These are phyloP conservation scores for Cheilosia variabilis DNA, from an alignment of 2,888 invertebrate species.

Conservation along the genomic window DNA sequence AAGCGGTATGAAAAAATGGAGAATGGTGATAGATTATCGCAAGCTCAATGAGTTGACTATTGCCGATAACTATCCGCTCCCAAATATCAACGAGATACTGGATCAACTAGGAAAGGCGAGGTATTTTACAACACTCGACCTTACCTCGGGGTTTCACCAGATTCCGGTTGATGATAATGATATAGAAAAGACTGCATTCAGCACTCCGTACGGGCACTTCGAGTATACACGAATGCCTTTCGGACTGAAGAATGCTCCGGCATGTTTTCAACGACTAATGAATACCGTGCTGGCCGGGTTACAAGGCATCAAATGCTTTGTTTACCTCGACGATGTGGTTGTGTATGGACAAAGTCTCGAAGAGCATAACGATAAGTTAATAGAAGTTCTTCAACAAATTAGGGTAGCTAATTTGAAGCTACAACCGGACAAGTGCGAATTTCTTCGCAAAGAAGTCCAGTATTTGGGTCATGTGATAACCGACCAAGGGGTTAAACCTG, in stretches of 20 bases:
- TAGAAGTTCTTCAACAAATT: constrained; percentile 21
- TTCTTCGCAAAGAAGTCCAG: constrained; percentile 39
- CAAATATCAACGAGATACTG: constrained; percentile 27
- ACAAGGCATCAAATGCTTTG: constrained; percentile 24
- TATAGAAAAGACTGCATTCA: constrained; percentile 16
- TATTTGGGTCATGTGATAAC: constrained; percentile 77
- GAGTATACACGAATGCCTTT: constrained; percentile 6
- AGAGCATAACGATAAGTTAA: constrained; percentile 34
- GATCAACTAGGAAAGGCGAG: constrained; percentile 34
- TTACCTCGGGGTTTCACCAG: constrained; percentile 21
- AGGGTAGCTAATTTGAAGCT: constrained; percentile 31
- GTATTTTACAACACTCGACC: constrained; percentile 21
- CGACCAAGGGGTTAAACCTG: constrained; percentile 46
- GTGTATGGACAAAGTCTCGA: constrained; percentile 22
- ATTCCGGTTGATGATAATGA: constrained; percentile 19
- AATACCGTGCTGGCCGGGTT: constrained; percentile 31
- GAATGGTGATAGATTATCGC: constrained; percentile 40
- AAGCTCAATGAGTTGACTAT: constrained; percentile 38
- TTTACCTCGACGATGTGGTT: constrained; percentile 28
- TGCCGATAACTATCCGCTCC: constrained; percentile 24
- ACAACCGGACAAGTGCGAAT: neutral
- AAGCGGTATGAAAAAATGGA: constrained; percentile 21
- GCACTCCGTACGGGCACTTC: constrained; percentile 14
- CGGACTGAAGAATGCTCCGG: constrained; percentile 13
- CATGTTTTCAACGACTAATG: constrained; percentile 32